A percentile compares a stretch with the other conserved stretches of the same genome.
Evolutionary conservation across 2,113 vertebrate species (phyloP).

Genomic region (Anarhynchus alexandrinus): DNA sequence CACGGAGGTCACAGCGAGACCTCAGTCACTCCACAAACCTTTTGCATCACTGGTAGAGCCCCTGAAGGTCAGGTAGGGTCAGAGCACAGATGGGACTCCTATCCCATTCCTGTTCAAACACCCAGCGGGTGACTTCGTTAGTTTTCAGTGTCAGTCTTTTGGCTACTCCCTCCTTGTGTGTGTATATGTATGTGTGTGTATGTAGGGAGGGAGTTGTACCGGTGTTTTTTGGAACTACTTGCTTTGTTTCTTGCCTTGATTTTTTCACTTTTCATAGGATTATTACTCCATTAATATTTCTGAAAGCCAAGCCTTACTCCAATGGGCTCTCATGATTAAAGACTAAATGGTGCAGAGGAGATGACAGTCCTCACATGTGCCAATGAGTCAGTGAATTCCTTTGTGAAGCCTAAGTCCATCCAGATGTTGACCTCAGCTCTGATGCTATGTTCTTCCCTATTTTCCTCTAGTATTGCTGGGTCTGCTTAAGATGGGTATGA

Average conservation of each 20-base stretch:
- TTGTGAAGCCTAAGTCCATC: constrained; percentile 56
- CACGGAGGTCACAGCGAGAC: neutral
- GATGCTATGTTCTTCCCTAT: constrained; percentile 23
- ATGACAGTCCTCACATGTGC: constrained; percentile 56
- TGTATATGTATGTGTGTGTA: neutral
- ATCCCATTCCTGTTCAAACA: neutral
- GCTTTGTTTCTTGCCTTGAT: neutral
- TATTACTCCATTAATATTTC: constrained; percentile 48
- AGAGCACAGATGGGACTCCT: neutral
- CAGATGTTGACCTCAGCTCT: constrained; percentile 63
- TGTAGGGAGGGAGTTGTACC: neutral
- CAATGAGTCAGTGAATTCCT: constrained; percentile 64
- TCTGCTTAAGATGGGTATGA: constrained; percentile 34
- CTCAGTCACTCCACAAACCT: neutral
- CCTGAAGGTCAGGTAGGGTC: neutral
- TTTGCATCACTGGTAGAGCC: neutral
- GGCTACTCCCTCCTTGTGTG: neutral
- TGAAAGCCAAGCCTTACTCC: constrained; percentile 32
- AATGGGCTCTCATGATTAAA: constrained; percentile 33
- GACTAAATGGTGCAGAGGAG: constrained; percentile 25
- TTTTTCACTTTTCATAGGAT: neutral
- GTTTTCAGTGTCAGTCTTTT: neutral
- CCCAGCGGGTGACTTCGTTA: neutral
- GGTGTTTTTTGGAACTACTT: neutral
- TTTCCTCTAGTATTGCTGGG: constrained; percentile 19